These are phyloP conservation scores for Quadriops clusia DNA, from an alignment of 2,888 invertebrate species.

Conservation along the genomic window DNA sequence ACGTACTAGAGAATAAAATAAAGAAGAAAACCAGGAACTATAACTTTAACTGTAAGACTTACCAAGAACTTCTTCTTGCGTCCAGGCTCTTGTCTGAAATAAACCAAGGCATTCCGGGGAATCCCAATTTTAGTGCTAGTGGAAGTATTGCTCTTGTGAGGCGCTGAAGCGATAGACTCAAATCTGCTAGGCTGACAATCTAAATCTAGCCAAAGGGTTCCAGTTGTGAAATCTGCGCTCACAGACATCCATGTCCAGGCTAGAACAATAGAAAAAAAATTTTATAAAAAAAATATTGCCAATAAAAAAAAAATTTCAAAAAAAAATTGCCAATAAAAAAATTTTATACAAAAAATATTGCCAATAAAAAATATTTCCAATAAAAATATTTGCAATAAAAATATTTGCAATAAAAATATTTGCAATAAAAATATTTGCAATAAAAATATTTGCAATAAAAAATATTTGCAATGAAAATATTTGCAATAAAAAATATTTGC, in stretches of 20 bases:
- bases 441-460: no score
- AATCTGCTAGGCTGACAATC: conserved; percentile 35
- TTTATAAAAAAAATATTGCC: no score
- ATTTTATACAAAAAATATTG: conserved; percentile 5
- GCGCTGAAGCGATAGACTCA: conserved; percentile 27
- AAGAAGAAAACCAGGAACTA: conserved; percentile 8
- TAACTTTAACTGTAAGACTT: conserved; percentile 17
- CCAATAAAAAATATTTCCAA: no score
- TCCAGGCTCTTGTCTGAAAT: conserved; percentile 38
- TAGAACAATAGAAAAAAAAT: no score
- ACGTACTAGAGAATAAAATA: no score
- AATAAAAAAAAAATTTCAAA: conserved; percentile 7
- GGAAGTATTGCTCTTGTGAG: conserved; percentile 13
- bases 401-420: no score
- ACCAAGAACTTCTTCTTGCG: conserved; percentile 38
- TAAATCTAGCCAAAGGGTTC: conserved; percentile 32
- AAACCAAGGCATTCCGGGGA: conserved; percentile 35
- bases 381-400: no score
- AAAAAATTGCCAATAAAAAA: conserved; percentile 8
- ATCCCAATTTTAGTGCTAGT: conserved; percentile 23
- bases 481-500: no score
- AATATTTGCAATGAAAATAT: no score
- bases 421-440: no score
- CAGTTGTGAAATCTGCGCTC: conserved; percentile 30
- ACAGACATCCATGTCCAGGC: conserved; percentile 37